A percentile compares a stretch with the other conserved stretches of the same genome.
These are phyloP conservation scores for Meganola albula DNA, from an alignment of 2,888 invertebrate species.

Conservation along the genomic window DNA sequence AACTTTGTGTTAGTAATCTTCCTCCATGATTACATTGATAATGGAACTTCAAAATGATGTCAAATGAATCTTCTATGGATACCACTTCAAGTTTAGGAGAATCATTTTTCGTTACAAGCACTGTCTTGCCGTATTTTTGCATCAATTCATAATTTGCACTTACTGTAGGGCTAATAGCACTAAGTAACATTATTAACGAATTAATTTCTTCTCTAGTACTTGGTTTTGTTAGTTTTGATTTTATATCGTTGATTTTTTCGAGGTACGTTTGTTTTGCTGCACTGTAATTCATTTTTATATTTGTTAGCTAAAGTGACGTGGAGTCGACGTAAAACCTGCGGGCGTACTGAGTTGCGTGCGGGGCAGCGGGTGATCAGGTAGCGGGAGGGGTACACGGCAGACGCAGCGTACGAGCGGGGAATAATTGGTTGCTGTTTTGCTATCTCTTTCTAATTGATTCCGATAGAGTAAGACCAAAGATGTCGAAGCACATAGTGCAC, in stretches of 20 bases:
- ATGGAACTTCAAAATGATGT: constrained; percentile 6
- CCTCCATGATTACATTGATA: constrained; percentile 1
- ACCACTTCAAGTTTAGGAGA: neutral
- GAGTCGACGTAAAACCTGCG: neutral
- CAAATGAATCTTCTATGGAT: constrained; percentile 13
- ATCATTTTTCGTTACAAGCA: neutral
- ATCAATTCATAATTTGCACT: neutral
- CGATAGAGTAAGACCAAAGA: too few species aligned
- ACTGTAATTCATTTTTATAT: neutral
- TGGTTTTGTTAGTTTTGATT: neutral
- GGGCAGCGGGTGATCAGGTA: neutral
- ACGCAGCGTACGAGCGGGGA: too few species aligned
- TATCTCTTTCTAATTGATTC: too few species aligned
- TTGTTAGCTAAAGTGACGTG: neutral
- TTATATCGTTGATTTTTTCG: neutral
- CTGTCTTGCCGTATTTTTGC: neutral
- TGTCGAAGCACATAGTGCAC: too few species aligned
- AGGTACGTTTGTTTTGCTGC: neutral
- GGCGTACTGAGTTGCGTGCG: neutral
- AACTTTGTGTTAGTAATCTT: neutral
- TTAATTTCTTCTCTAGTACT: neutral
- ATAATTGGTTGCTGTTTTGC: too few species aligned
- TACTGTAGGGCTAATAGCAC: too few species aligned
- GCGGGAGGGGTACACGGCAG: too few species aligned
- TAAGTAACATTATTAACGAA: too few species aligned